These are phyloP conservation scores for Chiloscyllium plagiosum DNA, from an alignment of 2,113 vertebrate species.

Conservation along the genomic window DNA sequence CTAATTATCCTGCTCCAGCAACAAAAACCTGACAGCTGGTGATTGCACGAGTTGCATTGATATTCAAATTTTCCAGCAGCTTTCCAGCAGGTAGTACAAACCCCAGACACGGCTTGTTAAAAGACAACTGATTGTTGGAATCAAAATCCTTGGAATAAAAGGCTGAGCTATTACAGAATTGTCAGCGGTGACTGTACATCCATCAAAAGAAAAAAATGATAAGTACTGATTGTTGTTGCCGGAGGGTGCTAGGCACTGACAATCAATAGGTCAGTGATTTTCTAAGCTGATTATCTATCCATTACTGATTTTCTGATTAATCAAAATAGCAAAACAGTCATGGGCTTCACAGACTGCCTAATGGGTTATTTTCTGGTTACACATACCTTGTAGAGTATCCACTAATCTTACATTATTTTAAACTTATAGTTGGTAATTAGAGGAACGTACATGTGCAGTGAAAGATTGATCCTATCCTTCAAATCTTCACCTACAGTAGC, in stretches of 20 bases:
- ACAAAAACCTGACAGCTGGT: constrained; percentile 30
- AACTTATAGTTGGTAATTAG: neutral
- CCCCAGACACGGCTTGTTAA: constrained; percentile 13
- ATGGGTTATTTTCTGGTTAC: neutral
- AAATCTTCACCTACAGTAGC: neutral
- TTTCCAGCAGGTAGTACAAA: neutral
- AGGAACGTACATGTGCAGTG: neutral
- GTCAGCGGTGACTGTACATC: neutral
- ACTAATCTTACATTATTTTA: neutral
- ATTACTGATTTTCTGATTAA: constrained; percentile 5
- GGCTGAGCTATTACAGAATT: neutral
- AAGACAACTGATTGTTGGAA: neutral
- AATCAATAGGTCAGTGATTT: constrained; percentile 8
- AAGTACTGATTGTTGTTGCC: neutral
- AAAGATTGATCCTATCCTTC: neutral
- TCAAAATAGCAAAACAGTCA: neutral
- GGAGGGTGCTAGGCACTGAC: neutral
- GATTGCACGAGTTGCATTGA: constrained; percentile 1
- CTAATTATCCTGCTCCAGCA: constrained; percentile 1
- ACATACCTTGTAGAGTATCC: neutral
- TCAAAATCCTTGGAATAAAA: neutral
- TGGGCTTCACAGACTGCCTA: neutral
- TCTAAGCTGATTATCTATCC: neutral
- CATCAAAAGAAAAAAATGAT: neutral
- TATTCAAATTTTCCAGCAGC: constrained; percentile 31